Conservation (phyloP, 2,888 invertebrate species). For the Pyrocoelia pectoralis region DNA sequence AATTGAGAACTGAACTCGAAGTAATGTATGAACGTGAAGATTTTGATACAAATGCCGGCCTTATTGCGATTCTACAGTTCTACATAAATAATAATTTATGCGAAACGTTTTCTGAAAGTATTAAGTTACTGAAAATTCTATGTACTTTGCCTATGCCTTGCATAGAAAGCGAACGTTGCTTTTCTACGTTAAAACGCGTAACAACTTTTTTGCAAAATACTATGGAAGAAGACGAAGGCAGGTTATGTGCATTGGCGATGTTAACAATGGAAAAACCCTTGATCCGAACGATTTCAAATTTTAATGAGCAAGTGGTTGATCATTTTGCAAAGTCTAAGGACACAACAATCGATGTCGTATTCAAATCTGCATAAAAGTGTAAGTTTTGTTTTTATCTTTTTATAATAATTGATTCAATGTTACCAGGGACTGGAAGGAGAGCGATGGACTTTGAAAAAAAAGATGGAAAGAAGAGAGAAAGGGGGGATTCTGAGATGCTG, state of each 20-base stretch:
- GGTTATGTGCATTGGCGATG: conserved; percentile 24
- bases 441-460: no score
- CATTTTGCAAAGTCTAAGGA: conserved; percentile 7
- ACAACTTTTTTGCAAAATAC: conserved; percentile 32
- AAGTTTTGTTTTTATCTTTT: no score
- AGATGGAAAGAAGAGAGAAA: no score
- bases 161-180: not conserved
- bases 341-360: conserved; percentile 1
- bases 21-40: conserved; percentile 18
- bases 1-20: not conserved
- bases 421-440: no score
- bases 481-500: no score
- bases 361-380: no score
- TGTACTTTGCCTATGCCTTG: conserved; percentile 26
- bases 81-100: conserved; percentile 16
- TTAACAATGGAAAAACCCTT: conserved; percentile 18
- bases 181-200: conserved; percentile 28
- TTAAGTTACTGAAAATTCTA: conserved; percentile 16
- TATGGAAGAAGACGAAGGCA: conserved; percentile 23
- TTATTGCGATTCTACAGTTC: conserved; percentile 18
- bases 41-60: conserved; percentile 11
- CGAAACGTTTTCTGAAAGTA: conserved; percentile 8
- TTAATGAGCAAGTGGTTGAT: conserved; percentile 19
- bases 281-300: conserved; percentile 17
- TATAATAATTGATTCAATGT: no score